These are phyloP conservation scores for Xestia c-nigrum DNA, from an alignment of 2,888 invertebrate species.

Conservation along the genomic window DNA sequence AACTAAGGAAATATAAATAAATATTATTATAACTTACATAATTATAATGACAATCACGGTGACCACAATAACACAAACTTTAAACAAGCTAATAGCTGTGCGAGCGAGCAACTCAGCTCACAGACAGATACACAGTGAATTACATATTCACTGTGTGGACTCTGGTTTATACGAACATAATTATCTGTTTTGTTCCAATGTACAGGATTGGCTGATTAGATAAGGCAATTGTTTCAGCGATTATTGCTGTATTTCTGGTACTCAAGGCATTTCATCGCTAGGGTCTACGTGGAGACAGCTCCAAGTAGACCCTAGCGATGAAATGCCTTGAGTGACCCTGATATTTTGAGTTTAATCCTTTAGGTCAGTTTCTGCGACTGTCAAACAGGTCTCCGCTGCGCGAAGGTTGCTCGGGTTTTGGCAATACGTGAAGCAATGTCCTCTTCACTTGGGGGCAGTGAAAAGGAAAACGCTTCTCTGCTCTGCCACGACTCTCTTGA, in stretches of 20 bases:
- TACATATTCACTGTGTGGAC: too few relatives aligned
- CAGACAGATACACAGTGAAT: neutral
- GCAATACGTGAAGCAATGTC: too few relatives aligned
- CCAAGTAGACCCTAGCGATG: too few relatives aligned
- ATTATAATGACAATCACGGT: neutral
- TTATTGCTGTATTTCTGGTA: neutral
- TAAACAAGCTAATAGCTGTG: neutral
- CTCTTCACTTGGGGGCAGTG: too few relatives aligned
- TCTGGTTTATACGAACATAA: neutral
- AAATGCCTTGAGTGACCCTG: too few relatives aligned
- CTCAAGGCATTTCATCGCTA: neutral
- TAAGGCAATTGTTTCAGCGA: neutral
- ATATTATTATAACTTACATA: conserved; percentile 20
- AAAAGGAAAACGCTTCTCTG: too few relatives aligned
- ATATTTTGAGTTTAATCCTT: too few relatives aligned
- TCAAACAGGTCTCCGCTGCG: too few relatives aligned
- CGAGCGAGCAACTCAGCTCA: conserved; percentile 28
- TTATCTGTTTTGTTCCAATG: neutral
- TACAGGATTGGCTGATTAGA: neutral
- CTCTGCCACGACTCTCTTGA: too few relatives aligned
- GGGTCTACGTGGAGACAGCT: too few relatives aligned
- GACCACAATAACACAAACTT: conserved; percentile 14
- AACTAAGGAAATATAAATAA: neutral
- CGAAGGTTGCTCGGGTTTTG: too few relatives aligned
- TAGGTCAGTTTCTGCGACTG: too few relatives aligned